These are phyloP conservation scores for Synodontis membranacea DNA, from an alignment of 2,113 vertebrate genomes.

Conservation along the genomic window DNA sequence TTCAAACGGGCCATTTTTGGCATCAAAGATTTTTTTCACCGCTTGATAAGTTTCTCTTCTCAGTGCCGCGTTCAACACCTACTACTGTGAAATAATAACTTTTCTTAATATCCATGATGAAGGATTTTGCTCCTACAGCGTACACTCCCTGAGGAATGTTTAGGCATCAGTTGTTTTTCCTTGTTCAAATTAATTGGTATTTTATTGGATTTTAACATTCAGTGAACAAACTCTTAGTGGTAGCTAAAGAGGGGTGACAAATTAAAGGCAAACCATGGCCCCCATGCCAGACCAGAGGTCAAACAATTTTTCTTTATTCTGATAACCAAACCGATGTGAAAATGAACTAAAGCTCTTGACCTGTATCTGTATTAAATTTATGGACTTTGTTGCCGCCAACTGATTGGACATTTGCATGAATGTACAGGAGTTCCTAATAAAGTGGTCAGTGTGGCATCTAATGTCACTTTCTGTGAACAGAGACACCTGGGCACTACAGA, in stretches of 20 bases:
- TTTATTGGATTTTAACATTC: neutral
- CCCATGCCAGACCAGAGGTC: neutral
- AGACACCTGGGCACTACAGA: neutral
- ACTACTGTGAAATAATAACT: neutral
- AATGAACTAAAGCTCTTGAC: neutral
- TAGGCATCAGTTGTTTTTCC: neutral
- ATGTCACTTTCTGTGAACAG: neutral
- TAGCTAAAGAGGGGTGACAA: neutral
- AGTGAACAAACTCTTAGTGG: neutral
- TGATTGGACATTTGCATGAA: neutral
- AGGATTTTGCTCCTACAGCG: neutral
- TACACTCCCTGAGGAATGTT: neutral
- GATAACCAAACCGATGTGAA: neutral
- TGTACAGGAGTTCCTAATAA: neutral
- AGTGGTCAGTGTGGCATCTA: neutral
- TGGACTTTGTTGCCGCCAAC: neutral
- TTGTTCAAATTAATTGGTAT: neutral
- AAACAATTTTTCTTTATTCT: neutral
- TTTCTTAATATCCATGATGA: neutral
- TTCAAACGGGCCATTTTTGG: neutral
- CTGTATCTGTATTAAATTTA: neutral
- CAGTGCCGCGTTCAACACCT: neutral
- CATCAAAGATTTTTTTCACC: neutral
- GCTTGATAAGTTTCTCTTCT: neutral
- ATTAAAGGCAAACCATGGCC: neutral